A percentile compares a stretch with the other conserved stretches of the same genome.
phyloP scores from a whole-genome alignment of 2,113 vertebrate genomes.

The Climacteris rufus region DNA sequence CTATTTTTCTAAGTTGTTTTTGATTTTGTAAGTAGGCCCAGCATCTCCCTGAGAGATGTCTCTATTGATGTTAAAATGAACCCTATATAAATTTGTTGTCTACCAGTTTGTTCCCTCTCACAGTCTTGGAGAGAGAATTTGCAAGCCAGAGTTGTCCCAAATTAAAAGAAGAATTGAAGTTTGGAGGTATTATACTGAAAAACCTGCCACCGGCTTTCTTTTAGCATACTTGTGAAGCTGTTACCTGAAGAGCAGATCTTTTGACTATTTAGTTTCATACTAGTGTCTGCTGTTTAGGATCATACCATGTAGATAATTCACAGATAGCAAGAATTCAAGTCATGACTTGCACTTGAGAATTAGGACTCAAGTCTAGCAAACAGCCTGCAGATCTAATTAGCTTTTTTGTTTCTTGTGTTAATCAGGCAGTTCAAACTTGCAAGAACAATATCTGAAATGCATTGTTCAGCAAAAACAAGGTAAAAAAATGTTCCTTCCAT shows the following conservation, averaged over 20 bases:
- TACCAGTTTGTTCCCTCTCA: background rate
- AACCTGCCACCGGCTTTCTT: background rate
- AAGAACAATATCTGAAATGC: background rate
- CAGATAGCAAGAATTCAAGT: background rate
- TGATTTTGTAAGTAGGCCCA: background rate
- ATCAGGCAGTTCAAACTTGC: background rate
- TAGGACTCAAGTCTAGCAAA: background rate
- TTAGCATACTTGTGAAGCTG: background rate
- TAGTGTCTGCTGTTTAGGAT: background rate
- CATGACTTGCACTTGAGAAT: background rate
- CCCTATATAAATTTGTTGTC: accelerated
- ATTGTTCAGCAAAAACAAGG: background rate
- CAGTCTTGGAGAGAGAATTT: background rate
- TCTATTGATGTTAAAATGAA: background rate
- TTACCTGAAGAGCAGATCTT: background rate
- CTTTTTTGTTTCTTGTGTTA: background rate
- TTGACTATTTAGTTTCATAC: background rate
- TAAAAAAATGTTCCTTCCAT: accelerated
- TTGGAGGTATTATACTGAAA: background rate
- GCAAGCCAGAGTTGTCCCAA: background rate
- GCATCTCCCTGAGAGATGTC: background rate
- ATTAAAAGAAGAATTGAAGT: background rate
- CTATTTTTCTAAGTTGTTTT: background rate
- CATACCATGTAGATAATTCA: background rate
- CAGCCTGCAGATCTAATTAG: background rate